A percentile compares a stretch with the other conserved stretches of the same genome.
phyloP scores from a whole-genome alignment of 2,113 vertebrate species.

The Capreolus pygargus region DNA sequence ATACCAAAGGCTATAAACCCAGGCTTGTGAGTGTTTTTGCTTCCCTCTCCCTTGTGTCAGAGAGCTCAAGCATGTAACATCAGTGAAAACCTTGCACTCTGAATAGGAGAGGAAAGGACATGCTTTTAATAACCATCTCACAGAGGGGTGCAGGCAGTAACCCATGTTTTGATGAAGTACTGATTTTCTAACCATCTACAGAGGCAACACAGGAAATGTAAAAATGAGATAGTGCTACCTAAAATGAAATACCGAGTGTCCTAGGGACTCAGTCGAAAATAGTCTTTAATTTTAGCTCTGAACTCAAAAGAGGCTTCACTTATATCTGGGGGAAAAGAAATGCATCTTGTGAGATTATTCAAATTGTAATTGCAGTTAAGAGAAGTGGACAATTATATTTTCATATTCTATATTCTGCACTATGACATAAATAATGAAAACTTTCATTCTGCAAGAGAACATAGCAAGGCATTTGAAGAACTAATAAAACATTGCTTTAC shows the following conservation, averaged over 20 bases:
- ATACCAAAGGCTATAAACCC: slow-evolving; percentile 23
- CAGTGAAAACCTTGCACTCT: slow-evolving; percentile 42
- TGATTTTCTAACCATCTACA: slow-evolving; percentile 62
- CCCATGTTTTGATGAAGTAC: slow-evolving; percentile 58
- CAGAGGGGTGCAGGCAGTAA: slow-evolving; percentile 54
- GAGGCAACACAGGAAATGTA: slow-evolving; percentile 66
- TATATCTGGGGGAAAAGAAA: slow-evolving; percentile 42
- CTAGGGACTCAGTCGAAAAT: slow-evolving; percentile 46
- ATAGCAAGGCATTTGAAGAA: slow-evolving; percentile 64
- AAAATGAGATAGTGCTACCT: slow-evolving; percentile 61
- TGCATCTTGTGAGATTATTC: slow-evolving; percentile 41
- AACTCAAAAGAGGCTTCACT: slow-evolving; percentile 54
- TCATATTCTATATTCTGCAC: slow-evolving; percentile 49
- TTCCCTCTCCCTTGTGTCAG: slow-evolving; percentile 29
- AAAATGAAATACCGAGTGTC: slow-evolving; percentile 56
- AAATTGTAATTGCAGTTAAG: slow-evolving; percentile 56
- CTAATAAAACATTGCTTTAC: slow-evolving; percentile 51
- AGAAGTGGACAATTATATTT: slow-evolving; percentile 60
- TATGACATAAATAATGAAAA: slow-evolving; percentile 55
- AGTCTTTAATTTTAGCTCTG: slow-evolving; percentile 58
- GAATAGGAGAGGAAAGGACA: slow-evolving; percentile 51
- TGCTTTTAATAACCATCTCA: slow-evolving; percentile 66
- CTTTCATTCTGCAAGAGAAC: slow-evolving; percentile 49
- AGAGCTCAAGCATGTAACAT: slow-evolving; percentile 43
- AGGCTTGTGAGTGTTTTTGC: neutral